Conservation (phyloP, 2,797 vertebrate genomes). For the Masticophis lateralis region DNA sequence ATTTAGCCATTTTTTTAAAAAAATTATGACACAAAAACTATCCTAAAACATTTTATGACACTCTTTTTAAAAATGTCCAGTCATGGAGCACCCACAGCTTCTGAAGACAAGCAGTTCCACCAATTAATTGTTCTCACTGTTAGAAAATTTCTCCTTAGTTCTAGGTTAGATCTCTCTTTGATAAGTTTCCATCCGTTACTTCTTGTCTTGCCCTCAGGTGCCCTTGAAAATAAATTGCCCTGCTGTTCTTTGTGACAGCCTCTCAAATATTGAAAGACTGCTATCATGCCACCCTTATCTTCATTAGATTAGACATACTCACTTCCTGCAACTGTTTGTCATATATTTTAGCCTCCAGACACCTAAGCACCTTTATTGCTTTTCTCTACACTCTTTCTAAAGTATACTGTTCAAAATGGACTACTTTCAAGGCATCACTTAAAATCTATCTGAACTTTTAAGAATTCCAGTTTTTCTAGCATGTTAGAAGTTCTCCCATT, state of each 20-base stretch:
- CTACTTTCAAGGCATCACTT: background rate
- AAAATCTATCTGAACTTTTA: background rate
- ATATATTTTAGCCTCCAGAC: background rate
- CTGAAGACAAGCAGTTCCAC: background rate
- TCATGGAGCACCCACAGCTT: background rate
- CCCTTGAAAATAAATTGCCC: background rate
- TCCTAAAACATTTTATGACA: background rate
- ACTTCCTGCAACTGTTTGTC: background rate
- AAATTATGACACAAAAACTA: background rate
- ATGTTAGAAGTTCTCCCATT: background rate
- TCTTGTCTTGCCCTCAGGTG: background rate
- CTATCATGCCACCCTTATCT: background rate
- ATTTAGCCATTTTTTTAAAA: background rate
- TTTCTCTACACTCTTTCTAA: background rate
- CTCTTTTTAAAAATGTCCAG: background rate
- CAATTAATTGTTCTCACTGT: background rate
- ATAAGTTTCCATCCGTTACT: background rate
- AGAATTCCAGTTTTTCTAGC: background rate
- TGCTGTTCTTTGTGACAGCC: background rate
- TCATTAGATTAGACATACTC: background rate
- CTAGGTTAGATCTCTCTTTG: background rate
- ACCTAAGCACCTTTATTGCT: background rate
- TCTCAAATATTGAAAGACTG: background rate
- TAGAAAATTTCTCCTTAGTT: background rate
- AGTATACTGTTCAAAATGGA: background rate